Evolutionary conservation across 2,113 vertebrate species (phyloP), one percentile per base, ranked within the genome.

Genomic region (Tor tambroides): DNA sequence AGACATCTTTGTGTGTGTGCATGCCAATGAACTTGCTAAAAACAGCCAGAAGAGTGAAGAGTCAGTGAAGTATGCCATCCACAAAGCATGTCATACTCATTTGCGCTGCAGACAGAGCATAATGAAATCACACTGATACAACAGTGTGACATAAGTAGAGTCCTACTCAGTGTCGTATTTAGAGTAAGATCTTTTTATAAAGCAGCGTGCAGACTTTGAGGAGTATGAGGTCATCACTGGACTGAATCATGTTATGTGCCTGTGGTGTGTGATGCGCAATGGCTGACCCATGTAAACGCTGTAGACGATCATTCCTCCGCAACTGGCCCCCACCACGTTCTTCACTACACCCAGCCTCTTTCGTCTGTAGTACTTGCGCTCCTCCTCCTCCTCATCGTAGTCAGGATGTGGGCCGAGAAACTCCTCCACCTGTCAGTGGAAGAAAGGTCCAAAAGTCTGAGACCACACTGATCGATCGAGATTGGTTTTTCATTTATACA

Each of bases 321-420:
- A 46, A 92, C 98, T 99, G 94, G 97, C 96, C 0, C 96, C 96
- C 80, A 98, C 32, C 84, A 99, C 96, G 0, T 98, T 99, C 93
- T 97, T 99, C 83, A 99, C 86, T 75, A 98, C 96, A 0, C 93
- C 94, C 0, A 99, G 94, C 86, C 96, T 94, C 91, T 98, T 98
- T 90, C 97, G 95, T n/a, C 98, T 94, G 91, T 98, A 99, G 83
- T 98, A 98, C 75, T 97, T 98, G 89, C 94, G 95, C 92, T 99
- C 98, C 87, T 99, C 98, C 67, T 98, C 97, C 89, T 98, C 97
- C 92, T 99, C 98, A 0, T 99, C 96, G 91, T 98, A 98, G 89
- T 98, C 96, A 0, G 96, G 90, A 87, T 96, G 95, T 0, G 97
- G 95, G 5, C 95, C 96, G 91, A 99, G 93, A 89, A 98, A 96